Conservation (phyloP, 37 sponge, comb jelly and placozoan genomes). For the Theonella swinhoei region DNA sequence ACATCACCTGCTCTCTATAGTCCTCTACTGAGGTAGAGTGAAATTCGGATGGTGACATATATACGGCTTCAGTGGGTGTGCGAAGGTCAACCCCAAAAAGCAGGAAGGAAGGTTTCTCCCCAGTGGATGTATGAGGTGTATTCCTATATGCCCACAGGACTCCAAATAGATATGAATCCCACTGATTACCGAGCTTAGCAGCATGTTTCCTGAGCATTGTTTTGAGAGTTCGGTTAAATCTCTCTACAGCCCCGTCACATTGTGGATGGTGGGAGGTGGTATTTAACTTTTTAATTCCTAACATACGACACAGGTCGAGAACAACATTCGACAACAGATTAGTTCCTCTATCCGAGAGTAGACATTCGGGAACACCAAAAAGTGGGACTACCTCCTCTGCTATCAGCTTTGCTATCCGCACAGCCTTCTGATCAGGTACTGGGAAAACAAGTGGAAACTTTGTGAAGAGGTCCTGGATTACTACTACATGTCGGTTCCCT, state of each 20-base stretch:
- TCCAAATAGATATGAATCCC: constrained; percentile 34
- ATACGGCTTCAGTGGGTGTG: constrained; percentile 18
- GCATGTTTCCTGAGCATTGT: constrained; percentile 26
- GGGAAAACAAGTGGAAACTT: neutral
- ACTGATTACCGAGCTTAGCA: constrained; percentile 5
- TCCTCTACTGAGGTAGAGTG: neutral
- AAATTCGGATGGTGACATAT: neutral
- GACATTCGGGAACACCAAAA: neutral
- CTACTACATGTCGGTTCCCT: neutral
- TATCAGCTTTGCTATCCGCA: neutral
- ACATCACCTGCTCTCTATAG: neutral
- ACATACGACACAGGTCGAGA: neutral
- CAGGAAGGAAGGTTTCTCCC: constrained; percentile 39
- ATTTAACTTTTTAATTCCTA: neutral
- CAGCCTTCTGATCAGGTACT: neutral
- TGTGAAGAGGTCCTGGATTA: neutral
- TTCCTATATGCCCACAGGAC: constrained; percentile 43
- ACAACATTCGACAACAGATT: neutral
- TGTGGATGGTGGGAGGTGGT: neutral
- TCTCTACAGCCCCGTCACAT: constrained; percentile 14
- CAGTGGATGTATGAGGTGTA: constrained; percentile 46
- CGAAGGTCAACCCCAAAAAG: constrained; percentile 47
- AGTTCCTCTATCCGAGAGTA: neutral
- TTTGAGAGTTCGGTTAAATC: constrained; percentile 30
- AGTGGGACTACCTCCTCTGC: constrained; percentile 6